A percentile compares a stretch with the other conserved stretches of the same genome.
Evolutionary conservation across 2,113 vertebrate genomes (phyloP).

Genomic region (Pristiophorus japonicus): DNA sequence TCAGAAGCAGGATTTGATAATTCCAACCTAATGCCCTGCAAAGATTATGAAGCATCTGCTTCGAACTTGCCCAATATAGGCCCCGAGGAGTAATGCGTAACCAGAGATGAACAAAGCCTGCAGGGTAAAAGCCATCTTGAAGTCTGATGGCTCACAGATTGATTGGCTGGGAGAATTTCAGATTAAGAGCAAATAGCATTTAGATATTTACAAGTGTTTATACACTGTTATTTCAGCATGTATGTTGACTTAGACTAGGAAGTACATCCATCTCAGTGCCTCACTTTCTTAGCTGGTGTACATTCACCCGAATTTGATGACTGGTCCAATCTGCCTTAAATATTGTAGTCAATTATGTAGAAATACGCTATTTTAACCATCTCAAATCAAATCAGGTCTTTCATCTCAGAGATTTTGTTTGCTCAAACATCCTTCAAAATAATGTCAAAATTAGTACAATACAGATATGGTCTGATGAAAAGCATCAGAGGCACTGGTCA

Average conservation of each 20-base stretch:
- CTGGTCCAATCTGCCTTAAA: background rate
- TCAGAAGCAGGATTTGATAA: background rate
- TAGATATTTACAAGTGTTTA: background rate
- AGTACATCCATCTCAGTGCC: background rate
- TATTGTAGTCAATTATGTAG: background rate
- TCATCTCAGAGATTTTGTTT: background rate
- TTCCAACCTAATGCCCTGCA: background rate
- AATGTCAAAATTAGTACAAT: background rate
- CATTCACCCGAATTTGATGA: background rate
- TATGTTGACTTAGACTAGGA: background rate
- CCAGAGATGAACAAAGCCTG: background rate
- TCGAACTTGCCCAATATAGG: background rate
- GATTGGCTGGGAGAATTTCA: background rate
- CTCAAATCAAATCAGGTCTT: background rate
- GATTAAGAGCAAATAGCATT: background rate
- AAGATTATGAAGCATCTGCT: background rate
- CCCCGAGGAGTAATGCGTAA: no score
- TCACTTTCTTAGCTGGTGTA: background rate
- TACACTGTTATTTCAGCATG: background rate
- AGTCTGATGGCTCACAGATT: background rate
- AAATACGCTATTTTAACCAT: background rate
- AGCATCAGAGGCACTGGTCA: background rate
- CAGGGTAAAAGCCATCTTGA: background rate
- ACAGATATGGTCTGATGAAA: background rate
- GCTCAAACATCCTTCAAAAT: background rate